Percentiles rank a stretch among this genome's conserved stretches.
phyloP scores from a whole-genome alignment of 2,797 vertebrate genomes.

The Anabas testudineus region DNA sequence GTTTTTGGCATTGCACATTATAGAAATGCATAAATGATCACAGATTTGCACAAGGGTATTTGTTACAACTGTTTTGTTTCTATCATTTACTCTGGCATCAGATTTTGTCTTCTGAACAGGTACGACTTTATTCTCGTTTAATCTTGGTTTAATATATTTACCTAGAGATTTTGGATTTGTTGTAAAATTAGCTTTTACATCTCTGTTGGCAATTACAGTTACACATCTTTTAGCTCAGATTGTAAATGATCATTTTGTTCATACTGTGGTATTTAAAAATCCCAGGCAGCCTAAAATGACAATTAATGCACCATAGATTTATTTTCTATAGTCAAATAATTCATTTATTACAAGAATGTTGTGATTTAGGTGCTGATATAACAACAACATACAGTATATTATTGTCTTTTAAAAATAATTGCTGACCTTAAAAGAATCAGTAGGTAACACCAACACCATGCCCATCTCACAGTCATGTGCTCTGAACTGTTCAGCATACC shows the following conservation, averaged over 20 bases:
- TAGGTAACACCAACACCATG: constrained; percentile 57
- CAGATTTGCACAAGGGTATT: constrained; percentile 6
- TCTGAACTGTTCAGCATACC: constrained; percentile 47
- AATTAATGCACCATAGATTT: constrained; percentile 9
- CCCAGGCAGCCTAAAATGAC: not conserved
- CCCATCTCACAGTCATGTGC: constrained; percentile 55
- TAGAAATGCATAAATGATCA: constrained; percentile 12
- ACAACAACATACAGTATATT: constrained; percentile 16
- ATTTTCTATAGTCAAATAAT: constrained; percentile 22
- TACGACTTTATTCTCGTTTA: not conserved
- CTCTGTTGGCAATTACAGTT: not conserved
- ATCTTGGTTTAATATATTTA: constrained; percentile 17
- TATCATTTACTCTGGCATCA: not conserved
- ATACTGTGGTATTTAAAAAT: constrained; percentile 17
- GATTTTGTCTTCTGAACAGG: constrained; percentile 2
- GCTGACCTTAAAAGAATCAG: constrained; percentile 51
- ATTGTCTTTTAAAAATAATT: constrained; percentile 53
- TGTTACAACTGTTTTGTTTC: not conserved
- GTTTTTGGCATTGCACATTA: constrained; percentile 2
- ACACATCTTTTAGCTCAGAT: constrained; percentile 12
- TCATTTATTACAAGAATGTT: not conserved
- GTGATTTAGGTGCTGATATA: not conserved
- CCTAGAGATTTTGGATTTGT: not conserved
- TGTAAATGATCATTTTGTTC: constrained; percentile 22
- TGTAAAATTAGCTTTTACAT: constrained; percentile 18